phyloP scores from a whole-genome alignment of 2,113 vertebrate species.

The Amblyornis subalaris region DNA sequence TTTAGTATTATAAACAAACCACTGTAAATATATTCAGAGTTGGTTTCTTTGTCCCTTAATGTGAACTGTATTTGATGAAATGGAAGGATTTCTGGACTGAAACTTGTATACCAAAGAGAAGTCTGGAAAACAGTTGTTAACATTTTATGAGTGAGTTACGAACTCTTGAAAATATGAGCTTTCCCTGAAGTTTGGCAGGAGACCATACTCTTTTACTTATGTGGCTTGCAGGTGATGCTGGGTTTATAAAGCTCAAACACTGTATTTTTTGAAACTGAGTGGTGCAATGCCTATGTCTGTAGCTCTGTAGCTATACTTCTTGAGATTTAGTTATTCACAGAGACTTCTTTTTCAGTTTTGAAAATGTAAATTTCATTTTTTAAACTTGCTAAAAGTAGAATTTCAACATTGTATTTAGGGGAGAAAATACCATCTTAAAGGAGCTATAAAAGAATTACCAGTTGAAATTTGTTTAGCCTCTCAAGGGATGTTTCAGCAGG shows the following conservation, averaged over 20 bases:
- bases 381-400: neutral
- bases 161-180: neutral
- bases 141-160: neutral
- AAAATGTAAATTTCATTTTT: neutral
- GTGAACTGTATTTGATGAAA: neutral
- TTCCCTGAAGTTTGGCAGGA: neutral
- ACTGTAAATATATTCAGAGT: neutral
- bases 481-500: neutral
- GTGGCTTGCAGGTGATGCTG: neutral
- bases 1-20: neutral
- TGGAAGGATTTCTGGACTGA: neutral
- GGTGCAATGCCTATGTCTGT: neutral
- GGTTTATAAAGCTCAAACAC: neutral
- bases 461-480: neutral
- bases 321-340: neutral
- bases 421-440: neutral
- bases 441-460: neutral
- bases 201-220: neutral
- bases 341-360: neutral
- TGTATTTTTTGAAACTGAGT: neutral
- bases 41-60: neutral
- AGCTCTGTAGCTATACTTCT: neutral
- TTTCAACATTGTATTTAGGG: neutral
- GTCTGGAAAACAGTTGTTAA: conserved; percentile 11
- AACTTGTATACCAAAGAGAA: neutral